A percentile compares a stretch with the other conserved stretches of the same genome.
phyloP scores from a whole-genome alignment of 2,797 vertebrate genomes.

The Hozukius guyotensis region DNA sequence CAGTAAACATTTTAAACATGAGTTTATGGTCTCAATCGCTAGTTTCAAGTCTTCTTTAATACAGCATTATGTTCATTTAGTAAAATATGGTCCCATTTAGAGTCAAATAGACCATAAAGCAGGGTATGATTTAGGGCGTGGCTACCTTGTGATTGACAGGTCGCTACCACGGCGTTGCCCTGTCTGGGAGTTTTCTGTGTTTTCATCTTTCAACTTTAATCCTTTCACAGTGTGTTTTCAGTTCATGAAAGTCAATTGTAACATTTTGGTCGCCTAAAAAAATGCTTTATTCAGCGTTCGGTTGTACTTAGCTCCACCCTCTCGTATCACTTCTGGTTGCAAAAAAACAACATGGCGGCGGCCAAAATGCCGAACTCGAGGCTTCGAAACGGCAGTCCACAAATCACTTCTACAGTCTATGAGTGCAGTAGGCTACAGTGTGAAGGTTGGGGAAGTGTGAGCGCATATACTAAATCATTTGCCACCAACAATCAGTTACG shows the following conservation, averaged over 20 bases:
- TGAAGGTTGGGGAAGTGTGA: not conserved
- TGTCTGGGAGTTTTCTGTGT: accelerated
- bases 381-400: not conserved
- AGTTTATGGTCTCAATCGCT: no score
- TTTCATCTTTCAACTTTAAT: no score
- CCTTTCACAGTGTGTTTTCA: not conserved
- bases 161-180: no score
- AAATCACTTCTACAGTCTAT: not conserved
- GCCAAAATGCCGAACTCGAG: not conserved
- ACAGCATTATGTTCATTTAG: no score
- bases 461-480: accelerated
- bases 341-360: not conserved
- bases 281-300: not conserved
- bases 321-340: not conserved
- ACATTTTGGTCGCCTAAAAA: not conserved
- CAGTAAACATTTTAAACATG: no score
- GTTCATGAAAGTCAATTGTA: not conserved
- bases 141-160: no score
- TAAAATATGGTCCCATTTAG: no score
- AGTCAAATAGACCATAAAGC: no score
- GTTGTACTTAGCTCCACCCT: not conserved
- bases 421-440: not conserved
- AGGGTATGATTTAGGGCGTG: no score
- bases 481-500: not conserved
- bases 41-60: no score